Percentiles rank a stretch among this genome's conserved stretches.
phyloP scores from a whole-genome alignment of 2,888 invertebrate genomes.

The Unio pictorum region DNA sequence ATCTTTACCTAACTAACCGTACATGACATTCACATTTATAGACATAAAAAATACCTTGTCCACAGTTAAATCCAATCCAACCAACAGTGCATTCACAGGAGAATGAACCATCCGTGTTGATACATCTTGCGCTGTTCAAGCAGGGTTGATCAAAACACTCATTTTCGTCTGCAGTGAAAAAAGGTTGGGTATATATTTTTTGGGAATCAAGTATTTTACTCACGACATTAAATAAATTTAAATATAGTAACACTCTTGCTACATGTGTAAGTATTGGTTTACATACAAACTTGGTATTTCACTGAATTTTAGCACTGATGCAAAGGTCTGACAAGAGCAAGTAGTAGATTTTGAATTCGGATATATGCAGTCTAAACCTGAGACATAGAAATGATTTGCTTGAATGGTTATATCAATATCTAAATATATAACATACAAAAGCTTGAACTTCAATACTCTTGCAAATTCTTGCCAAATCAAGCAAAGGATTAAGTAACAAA shows the following conservation, averaged over 20 bases:
- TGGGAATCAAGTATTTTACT: background rate
- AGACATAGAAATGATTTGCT: too few species aligned
- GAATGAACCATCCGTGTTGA: constrained; percentile 59
- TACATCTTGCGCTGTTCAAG: constrained; percentile 56
- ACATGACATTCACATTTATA: background rate
- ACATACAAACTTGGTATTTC: too few species aligned
- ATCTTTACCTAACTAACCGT: too few species aligned
- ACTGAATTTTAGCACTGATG: too few species aligned
- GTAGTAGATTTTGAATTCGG: too few species aligned
- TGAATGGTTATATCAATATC: too few species aligned
- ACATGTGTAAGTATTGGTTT: too few species aligned
- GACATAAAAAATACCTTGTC: constrained; percentile 78
- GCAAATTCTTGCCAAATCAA: too few species aligned
- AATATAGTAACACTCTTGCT: background rate
- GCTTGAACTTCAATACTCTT: too few species aligned
- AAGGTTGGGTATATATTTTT: background rate
- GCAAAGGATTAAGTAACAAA: too few species aligned
- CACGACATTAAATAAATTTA: background rate
- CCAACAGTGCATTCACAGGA: constrained; percentile 56
- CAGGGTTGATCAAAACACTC: constrained; percentile 49
- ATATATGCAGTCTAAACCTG: too few species aligned
- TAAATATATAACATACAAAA: background rate
- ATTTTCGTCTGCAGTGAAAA: constrained; percentile 25
- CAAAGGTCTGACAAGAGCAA: too few species aligned
- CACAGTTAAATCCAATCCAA: constrained; percentile 90